A percentile compares a stretch with the other conserved stretches of the same genome.
Evolutionary conservation across 2,888 invertebrate species (phyloP).

Genomic region (Hypomecis punctinalis): DNA sequence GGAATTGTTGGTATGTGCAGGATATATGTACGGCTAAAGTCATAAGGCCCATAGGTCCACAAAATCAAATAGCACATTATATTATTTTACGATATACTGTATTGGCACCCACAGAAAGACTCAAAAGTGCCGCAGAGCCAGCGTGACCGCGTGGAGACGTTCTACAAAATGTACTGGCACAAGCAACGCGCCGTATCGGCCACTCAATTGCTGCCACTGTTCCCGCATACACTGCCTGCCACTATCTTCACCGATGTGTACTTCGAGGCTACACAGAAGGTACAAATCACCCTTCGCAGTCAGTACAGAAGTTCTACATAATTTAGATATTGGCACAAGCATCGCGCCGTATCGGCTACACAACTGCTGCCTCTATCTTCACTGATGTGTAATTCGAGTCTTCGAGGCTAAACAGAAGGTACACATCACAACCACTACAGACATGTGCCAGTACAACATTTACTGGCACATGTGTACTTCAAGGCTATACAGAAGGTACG

Average conservation of each 20-base stretch:
- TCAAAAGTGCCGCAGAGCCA: constrained; percentile 59
- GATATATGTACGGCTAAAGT: no score
- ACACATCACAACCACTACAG: constrained; percentile 32
- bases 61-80: no score
- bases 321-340: no score
- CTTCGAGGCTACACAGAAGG: constrained; percentile 74
- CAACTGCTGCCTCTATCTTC: no score
- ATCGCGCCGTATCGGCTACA: no score
- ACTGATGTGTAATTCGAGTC: no score
- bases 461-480: constrained; percentile 64
- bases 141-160: constrained; percentile 68
- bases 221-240: constrained; percentile 65
- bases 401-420: no score
- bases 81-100: not conserved
- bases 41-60: no score
- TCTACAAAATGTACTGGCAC: constrained; percentile 78
- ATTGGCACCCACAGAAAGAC: constrained; percentile 49
- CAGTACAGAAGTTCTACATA: no score
- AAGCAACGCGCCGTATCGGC: constrained; percentile 69
- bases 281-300: constrained; percentile 37
- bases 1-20: no score
- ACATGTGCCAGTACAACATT: constrained; percentile 76
- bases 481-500: no score
- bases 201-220: constrained; percentile 61
- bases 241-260: constrained; percentile 68